Conservation (phyloP, 2,797 vertebrate species). For the Danio choprae region DNA sequence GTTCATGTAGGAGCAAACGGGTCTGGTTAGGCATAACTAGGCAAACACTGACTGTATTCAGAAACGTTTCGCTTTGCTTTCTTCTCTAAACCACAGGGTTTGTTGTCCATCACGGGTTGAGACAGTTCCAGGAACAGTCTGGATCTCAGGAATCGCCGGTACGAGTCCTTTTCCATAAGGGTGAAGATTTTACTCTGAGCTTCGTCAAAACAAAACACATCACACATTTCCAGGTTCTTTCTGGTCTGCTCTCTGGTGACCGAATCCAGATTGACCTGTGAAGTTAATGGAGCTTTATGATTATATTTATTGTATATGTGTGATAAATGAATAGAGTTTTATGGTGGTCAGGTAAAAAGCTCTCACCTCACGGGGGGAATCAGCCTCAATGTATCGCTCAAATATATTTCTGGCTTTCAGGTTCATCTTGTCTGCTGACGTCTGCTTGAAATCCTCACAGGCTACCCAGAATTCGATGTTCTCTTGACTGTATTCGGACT, state of each 20-base stretch:
- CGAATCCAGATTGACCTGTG: slow-evolving; percentile 91
- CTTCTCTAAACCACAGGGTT: slow-evolving; percentile 71
- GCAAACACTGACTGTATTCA: slow-evolving; percentile 57
- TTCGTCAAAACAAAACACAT: slow-evolving; percentile 82
- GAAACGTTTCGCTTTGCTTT: slow-evolving; percentile 64
- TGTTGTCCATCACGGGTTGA: slow-evolving; percentile 28
- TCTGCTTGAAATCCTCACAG: slow-evolving; percentile 90
- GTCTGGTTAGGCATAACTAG: slow-evolving; percentile 67
- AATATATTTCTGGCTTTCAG: slow-evolving; percentile 86
- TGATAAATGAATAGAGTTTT: neutral
- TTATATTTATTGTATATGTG: neutral
- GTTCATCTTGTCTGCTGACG: slow-evolving; percentile 70
- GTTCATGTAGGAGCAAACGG: neutral
- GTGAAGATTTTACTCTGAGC: slow-evolving; percentile 91
- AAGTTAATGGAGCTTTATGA: neutral
- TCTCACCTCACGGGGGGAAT: slow-evolving; percentile 85
- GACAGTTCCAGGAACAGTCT: slow-evolving; percentile 81
- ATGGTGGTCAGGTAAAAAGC: neutral
- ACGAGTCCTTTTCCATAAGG: slow-evolving; percentile 96
- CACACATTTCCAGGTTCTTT: slow-evolving; percentile 79
- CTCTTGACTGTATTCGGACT: slow-evolving; percentile 91
- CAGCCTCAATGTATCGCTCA: slow-evolving; percentile 82
- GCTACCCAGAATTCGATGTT: slow-evolving; percentile 93
- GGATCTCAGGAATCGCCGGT: slow-evolving; percentile 91
- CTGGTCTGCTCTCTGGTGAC: slow-evolving; percentile 84